phyloP scores from a whole-genome alignment of 2,113 vertebrate genomes.

The Eonycteris spelaea region DNA sequence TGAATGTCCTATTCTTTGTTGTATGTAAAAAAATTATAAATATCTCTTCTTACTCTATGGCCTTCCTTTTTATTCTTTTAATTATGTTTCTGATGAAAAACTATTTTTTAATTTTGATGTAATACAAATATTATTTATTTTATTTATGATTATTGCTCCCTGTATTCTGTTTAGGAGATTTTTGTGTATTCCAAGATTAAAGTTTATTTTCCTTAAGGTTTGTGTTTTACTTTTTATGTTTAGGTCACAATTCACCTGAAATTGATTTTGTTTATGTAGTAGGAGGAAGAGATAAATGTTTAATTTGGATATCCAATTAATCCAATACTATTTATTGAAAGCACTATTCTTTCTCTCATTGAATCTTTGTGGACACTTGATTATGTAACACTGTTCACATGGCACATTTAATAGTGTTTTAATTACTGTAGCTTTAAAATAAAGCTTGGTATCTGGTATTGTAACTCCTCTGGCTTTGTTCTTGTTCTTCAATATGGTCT shows the following conservation, averaged over 20 bases:
- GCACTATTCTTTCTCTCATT: not conserved
- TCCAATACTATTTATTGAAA: not conserved
- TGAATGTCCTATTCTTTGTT: not conserved
- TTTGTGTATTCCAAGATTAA: not conserved
- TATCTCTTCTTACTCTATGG: not conserved
- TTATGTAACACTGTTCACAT: not conserved
- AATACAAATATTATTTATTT: not conserved
- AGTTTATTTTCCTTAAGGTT: not conserved
- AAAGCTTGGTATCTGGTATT: not conserved
- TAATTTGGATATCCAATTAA: not conserved
- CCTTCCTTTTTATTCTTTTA: not conserved
- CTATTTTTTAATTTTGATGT: not conserved
- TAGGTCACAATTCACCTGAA: not conserved
- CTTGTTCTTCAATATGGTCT: not conserved
- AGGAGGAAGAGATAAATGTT: not conserved
- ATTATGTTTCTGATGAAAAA: not conserved
- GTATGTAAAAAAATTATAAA: not conserved
- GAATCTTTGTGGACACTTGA: not conserved
- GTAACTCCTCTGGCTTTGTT: not conserved
- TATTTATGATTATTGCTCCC: not conserved
- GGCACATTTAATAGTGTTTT: not conserved
- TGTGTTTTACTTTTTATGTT: not conserved
- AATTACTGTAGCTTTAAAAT: not conserved
- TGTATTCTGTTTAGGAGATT: not conserved
- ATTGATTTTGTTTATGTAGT: not conserved